Conservation (phyloP, 2,113 vertebrate genomes). For the Anhinga rufa region DNA sequence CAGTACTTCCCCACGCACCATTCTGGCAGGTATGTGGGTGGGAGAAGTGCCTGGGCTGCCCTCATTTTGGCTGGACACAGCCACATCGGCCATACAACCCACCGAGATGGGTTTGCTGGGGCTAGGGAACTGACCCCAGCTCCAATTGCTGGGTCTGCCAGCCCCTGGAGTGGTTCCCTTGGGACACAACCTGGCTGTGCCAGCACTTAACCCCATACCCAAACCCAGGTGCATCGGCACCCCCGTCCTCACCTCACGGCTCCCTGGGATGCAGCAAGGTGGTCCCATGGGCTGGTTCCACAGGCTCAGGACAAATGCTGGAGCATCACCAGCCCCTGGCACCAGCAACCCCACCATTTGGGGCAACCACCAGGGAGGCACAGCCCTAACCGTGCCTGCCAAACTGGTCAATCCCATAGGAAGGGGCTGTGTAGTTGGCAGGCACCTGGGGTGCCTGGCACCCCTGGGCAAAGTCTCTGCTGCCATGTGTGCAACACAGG, state of each 20-base stretch:
- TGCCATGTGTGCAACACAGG: background rate
- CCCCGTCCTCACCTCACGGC: background rate
- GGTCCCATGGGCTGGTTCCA: background rate
- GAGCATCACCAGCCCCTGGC: background rate
- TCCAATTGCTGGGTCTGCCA: background rate
- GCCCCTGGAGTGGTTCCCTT: background rate
- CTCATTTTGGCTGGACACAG: background rate
- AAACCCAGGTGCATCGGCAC: background rate
- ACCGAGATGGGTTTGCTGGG: background rate
- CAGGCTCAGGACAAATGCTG: rapidly evolving
- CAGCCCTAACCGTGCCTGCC: background rate
- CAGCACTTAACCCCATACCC: background rate
- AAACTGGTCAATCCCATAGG: background rate
- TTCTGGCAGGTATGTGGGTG: background rate
- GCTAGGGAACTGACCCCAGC: background rate
- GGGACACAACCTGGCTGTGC: background rate
- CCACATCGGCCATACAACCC: rapidly evolving
- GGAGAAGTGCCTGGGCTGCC: background rate
- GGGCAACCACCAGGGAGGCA: background rate
- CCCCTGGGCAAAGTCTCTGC: background rate
- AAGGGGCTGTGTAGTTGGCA: rapidly evolving
- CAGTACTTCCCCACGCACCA: background rate
- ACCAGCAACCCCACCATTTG: background rate
- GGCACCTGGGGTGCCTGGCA: rapidly evolving
- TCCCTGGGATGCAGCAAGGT: background rate